Evolutionary conservation across 2,797 vertebrate species (phyloP), one percentile per base, ranked within the genome.

Genomic region (Siniperca scherzeri): DNA sequence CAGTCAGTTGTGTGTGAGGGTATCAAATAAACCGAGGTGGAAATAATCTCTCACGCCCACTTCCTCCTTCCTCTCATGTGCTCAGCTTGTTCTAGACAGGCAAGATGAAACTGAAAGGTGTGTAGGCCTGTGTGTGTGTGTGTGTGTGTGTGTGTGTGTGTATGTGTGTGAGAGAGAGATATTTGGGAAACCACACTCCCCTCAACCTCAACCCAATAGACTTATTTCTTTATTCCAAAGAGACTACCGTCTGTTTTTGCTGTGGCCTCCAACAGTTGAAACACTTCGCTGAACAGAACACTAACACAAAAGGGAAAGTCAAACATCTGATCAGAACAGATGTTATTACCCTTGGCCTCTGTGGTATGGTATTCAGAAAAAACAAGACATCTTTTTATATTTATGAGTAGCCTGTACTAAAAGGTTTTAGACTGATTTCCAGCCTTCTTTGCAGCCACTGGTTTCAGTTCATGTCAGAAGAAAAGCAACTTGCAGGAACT

Each of bases 61-160:
- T 80, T 79, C 82, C 83, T 80, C 68, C 42, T 66, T 36, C 36
- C 36, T 36, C 19, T 4, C 21, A 1, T 1, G 16, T 46, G 22
- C 21, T 56, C 50, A 38, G 16, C 21, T 1, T 33, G 30, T 4
- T 36, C 3, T 16, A 1, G 1, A 13, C n/a, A 38, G 27, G 67
- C 19, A 8, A 40, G n/a, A 62, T 44, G n/a, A n/a, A 0, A 55
- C n/a, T 21, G 30, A 16, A 42, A 5, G 21, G 17, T n/a, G 3
- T 7, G 22, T 50, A 8, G 1, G 6, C 7, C 7, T 50, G 7
- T 5, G 13, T 4, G 46, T n/a, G 70, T 50, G 13, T 21, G 53
- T 33, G 22, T 19, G n/a, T n/a, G 7, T 2, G 22, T 53, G 5
- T 44, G 46, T 16, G 56, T 3, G 55, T 27, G 40, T 2, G 5